phyloP scores from a whole-genome alignment of 2,888 invertebrate species.

The Abscondita cerata region DNA sequence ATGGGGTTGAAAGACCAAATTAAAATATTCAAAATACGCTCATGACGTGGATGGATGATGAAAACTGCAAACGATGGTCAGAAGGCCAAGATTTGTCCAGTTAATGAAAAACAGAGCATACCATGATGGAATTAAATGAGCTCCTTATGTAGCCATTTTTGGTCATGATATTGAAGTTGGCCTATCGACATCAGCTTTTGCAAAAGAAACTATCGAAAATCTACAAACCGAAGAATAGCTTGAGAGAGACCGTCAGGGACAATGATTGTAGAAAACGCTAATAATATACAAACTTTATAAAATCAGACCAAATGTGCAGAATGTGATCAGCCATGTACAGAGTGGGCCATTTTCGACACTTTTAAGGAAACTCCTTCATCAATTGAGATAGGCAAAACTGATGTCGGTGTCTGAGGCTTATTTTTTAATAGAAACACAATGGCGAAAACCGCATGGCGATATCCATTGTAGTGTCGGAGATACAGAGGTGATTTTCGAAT shows the following conservation, averaged over 20 bases:
- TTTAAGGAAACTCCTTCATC: no score
- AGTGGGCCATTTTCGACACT: no score
- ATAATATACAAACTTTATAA: no score
- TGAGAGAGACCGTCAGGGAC: conserved; percentile 14
- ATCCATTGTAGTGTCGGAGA: no score
- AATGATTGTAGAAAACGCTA: no score
- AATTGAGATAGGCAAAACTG: no score
- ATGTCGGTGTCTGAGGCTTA: no score
- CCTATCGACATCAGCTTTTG: conserved; percentile 26
- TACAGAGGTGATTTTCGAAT: no score
- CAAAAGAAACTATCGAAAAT: conserved; percentile 31
- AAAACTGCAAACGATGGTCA: conserved; percentile 26
- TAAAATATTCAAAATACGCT: conserved; percentile 30
- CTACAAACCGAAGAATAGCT: conserved; percentile 32
- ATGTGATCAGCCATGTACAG: no score
- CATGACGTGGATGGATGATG: conserved; percentile 27
- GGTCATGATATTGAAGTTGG: conserved; percentile 33
- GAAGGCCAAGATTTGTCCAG: conserved; percentile 33
- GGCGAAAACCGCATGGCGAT: no score
- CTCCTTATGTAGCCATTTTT: conserved; percentile 33
- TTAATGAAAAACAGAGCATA: conserved; percentile 35
- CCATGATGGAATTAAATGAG: conserved; percentile 31
- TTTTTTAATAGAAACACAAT: no score
- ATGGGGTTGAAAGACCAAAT: conserved; percentile 25
- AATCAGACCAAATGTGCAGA: no score